A percentile compares a stretch with the other conserved stretches of the same genome.
These are phyloP conservation scores for Theonella swinhoei DNA, from an alignment of 37 sponge, comb jelly and placozoan species.

Conservation along the genomic window DNA sequence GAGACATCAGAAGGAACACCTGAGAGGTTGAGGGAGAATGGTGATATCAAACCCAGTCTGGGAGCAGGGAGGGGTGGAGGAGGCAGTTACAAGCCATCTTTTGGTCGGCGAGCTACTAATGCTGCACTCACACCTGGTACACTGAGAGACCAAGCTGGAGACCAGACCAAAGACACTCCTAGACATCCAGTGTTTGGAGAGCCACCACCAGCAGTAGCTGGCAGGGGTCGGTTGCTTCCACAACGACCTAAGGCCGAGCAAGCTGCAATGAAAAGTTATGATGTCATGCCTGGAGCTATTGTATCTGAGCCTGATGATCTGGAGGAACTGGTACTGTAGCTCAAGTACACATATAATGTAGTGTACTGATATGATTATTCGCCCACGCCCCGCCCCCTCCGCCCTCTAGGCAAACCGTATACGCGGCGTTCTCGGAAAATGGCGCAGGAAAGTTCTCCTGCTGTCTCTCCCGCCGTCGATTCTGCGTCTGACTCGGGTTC, in stretches of 20 bases:
- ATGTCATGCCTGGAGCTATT: constrained; percentile 34
- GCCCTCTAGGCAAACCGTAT: no score
- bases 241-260: constrained; percentile 5
- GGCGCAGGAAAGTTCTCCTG: background rate
- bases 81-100: constrained; percentile 38
- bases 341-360: no score
- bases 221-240: constrained; percentile 11
- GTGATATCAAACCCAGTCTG: no score
- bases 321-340: constrained; percentile 53
- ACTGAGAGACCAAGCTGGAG: no score
- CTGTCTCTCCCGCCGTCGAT: background rate
- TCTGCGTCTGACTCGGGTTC: background rate
- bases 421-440: no score
- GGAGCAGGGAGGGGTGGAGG: background rate
- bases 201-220: background rate
- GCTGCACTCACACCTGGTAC: background rate
- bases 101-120: constrained; percentile 38
- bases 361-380: no score
- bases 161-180: background rate
- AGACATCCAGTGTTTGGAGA: background rate
- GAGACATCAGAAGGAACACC: background rate
- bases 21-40: no score
- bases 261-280: background rate
- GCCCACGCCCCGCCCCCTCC: no score
- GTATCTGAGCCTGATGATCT: constrained; percentile 54